phyloP scores from a whole-genome alignment of 2,113 vertebrate species.

The Saguinus midas region DNA sequence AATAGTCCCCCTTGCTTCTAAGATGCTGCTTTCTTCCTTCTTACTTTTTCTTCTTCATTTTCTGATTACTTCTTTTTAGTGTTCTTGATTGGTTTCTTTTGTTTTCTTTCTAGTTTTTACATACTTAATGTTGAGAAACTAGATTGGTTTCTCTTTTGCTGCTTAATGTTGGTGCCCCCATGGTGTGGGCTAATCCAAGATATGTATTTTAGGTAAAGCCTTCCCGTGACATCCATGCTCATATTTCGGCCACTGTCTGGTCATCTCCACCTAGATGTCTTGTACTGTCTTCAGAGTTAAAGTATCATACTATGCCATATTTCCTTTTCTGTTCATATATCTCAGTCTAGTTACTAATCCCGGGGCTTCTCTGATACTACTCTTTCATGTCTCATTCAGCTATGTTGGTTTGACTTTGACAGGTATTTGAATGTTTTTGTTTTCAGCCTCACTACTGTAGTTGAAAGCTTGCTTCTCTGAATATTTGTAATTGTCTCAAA shows the following conservation, averaged over 20 bases:
- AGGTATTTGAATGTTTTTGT: background rate
- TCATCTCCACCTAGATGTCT: background rate
- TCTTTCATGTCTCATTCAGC: background rate
- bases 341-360: too few species aligned
- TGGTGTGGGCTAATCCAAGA: background rate
- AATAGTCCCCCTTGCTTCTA: background rate
- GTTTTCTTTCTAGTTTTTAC: background rate
- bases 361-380: background rate
- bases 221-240: background rate
- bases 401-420: background rate
- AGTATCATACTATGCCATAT: background rate
- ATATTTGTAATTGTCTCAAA: background rate
- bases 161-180: background rate
- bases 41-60: background rate
- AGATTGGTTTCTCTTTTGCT: background rate
- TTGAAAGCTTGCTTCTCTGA: background rate
- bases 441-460: background rate
- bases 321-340: background rate
- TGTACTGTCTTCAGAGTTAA: background rate
- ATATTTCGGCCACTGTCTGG: background rate
- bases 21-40: background rate
- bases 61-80: background rate
- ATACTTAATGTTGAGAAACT: background rate
- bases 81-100: background rate
- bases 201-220: background rate